A percentile compares a stretch with the other conserved stretches of the same genome.
These are phyloP conservation scores for Acrobasis consociella DNA, from an alignment of 2,888 invertebrate species.

Conservation along the genomic window DNA sequence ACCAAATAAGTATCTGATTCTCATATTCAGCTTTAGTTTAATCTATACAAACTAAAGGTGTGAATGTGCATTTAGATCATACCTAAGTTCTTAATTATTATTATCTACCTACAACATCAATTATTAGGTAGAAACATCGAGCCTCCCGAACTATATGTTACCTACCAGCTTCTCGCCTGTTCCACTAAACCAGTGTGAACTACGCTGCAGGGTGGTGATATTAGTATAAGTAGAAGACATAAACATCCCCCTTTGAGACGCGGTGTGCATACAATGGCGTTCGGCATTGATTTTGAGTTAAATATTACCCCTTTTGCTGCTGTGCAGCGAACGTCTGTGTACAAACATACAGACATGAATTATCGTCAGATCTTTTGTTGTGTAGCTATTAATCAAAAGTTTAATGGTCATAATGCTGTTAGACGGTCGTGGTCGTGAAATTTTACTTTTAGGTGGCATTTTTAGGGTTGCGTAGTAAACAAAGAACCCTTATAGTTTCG, in stretches of 20 bases:
- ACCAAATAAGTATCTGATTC: not conserved
- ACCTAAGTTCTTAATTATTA: too few species aligned
- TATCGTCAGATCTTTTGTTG: constrained; percentile 67
- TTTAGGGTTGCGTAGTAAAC: too few species aligned
- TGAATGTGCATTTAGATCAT: too few species aligned
- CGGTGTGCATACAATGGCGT: constrained; percentile 75
- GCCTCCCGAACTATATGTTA: too few species aligned
- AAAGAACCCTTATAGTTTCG: too few species aligned
- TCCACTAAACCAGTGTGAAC: constrained; percentile 8
- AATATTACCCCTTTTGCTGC: constrained; percentile 72
- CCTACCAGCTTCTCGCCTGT: not conserved
- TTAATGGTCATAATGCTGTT: constrained; percentile 40
- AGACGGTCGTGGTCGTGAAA: constrained; percentile 13
- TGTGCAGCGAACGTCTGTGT: constrained; percentile 48
- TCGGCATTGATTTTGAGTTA: constrained; percentile 77
- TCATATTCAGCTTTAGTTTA: too few species aligned
- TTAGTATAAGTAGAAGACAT: constrained; percentile 79
- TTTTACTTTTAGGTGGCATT: constrained; percentile 19
- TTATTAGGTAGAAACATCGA: too few species aligned
- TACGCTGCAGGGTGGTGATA: constrained; percentile 60
- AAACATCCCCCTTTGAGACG: constrained; percentile 67
- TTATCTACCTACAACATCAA: too few species aligned
- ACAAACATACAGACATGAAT: constrained; percentile 70
- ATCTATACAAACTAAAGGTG: too few species aligned
- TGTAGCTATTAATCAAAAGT: constrained; percentile 58